A percentile compares a stretch with the other conserved stretches of the same genome.
These are phyloP conservation scores for Scomber colias DNA, from an alignment of 2,113 vertebrate genomes.

Conservation along the genomic window DNA sequence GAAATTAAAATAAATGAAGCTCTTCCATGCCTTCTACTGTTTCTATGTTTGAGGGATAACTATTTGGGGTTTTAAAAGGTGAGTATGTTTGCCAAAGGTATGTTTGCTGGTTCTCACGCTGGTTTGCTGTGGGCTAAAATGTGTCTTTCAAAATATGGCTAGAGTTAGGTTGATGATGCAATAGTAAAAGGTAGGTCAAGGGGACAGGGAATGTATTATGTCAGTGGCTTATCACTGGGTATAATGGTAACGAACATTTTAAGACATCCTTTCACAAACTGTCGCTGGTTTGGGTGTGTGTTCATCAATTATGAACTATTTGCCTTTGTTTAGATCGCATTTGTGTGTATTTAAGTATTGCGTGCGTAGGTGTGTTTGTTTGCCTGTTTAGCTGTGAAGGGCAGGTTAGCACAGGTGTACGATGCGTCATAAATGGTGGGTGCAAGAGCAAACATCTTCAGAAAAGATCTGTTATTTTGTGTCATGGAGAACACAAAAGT, in stretches of 20 bases:
- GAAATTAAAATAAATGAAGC: neutral
- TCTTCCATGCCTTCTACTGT: neutral
- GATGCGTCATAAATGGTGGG: neutral
- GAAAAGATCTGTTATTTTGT: neutral
- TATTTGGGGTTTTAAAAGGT: neutral
- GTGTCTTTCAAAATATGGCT: neutral
- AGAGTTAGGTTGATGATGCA: neutral
- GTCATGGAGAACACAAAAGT: slow-evolving; percentile 32
- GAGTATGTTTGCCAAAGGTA: neutral
- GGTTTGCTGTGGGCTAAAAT: neutral
- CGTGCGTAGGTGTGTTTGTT: slow-evolving; percentile 22
- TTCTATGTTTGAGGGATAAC: neutral
- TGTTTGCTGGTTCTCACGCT: neutral
- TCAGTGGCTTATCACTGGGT: neutral
- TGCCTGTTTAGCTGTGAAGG: slow-evolving; percentile 9
- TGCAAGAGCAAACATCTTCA: slow-evolving; percentile 17
- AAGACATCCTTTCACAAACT: neutral
- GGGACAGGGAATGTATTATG: neutral
- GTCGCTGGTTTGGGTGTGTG: neutral
- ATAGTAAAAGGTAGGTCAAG: neutral
- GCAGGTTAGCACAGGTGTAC: slow-evolving; percentile 60
- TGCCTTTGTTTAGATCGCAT: too few relatives aligned
- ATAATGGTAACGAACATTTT: slow-evolving; percentile 5
- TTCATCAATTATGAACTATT: neutral
- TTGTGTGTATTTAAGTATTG: slow-evolving; percentile 1